Conservation (phyloP, 92 coral and sea anemone genomes). For the Hydrozoanthus gracilis region DNA sequence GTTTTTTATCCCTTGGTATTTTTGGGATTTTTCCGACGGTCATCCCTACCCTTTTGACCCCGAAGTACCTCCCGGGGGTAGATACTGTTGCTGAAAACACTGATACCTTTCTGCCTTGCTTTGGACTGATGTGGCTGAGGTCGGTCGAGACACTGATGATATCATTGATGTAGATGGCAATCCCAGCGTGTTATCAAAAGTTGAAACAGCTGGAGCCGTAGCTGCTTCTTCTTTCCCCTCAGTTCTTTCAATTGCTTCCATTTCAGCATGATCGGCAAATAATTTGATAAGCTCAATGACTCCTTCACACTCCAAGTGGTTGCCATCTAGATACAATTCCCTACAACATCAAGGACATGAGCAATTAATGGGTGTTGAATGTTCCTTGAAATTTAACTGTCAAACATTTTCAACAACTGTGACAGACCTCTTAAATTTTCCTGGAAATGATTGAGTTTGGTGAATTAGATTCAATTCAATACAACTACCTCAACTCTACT, state of each 20-base stretch:
- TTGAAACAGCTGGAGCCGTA: constrained; percentile 37
- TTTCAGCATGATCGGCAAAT: constrained; percentile 96
- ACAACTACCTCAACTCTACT: too few species aligned
- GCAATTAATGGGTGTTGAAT: too few species aligned
- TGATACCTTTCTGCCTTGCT: constrained; percentile 70
- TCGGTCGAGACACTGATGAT: constrained; percentile 76
- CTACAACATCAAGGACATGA: constrained; percentile 38
- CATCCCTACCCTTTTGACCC: too few species aligned
- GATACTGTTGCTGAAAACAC: too few species aligned
- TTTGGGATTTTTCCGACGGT: too few species aligned
- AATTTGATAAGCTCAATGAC: constrained; percentile 93
- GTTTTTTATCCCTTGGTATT: too few species aligned
- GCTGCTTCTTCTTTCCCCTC: constrained; percentile 66
- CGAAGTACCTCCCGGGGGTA: too few species aligned
- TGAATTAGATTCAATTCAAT: too few species aligned
- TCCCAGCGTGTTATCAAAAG: constrained; percentile 50
- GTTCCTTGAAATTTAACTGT: too few species aligned
- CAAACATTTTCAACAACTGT: too few species aligned
- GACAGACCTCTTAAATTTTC: too few species aligned
- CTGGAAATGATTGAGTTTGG: too few species aligned
- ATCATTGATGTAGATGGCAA: constrained; percentile 72
- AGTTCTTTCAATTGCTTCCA: constrained; percentile 93
- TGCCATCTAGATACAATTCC: constrained; percentile 96
- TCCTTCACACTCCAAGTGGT: constrained; percentile 92
- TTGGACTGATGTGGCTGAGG: constrained; percentile 69